Evolutionary conservation across 2,888 invertebrate genomes (phyloP), one percentile per base, ranked within the genome.

Genomic region (Acanthopleura granulata): DNA sequence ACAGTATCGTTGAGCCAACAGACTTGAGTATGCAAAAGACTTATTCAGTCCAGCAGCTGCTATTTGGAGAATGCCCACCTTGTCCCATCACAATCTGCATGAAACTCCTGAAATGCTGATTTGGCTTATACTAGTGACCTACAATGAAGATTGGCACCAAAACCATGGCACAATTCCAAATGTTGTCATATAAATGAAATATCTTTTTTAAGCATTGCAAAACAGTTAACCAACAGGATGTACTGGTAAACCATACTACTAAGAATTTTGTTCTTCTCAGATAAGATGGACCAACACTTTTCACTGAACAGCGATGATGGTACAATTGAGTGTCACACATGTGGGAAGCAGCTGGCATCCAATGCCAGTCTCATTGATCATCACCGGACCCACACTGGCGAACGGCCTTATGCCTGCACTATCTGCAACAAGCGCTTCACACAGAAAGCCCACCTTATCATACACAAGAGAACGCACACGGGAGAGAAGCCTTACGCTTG

Each of bases 401-500:
- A 81, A n/a, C 74, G 82, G 15, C 83, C 83, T 0, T 81, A 79
- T 57, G 78, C 75, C 69, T 83, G 83, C 69, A 78, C 79, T 50
- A 77, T 82, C 18, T 83, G 83, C 73, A 73, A 78, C 73, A 83
- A 83, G 69, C 75, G 83, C 30, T 83, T 83, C 72, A 82, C 82
- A 25, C 83, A 83, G 77, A 83, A 82, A 57, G 83, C 83, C 1
- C 83, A 83, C 62, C 79, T 83, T 22, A 82, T 81, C 69, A 83
- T 82, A 66, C 83, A 83, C 72, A 81, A 80, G 27, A 77, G 83
- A 3, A 83, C 81, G 3, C 83, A 83, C 75, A 83, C 83, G 25
- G 83, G 83, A 16, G 83, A 81, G 73, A 81, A 82, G 51, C 84
- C 84, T 0, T 84, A 83, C 74, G 81, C 82, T 12, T 84, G 84